Conservation (phyloP, 2,888 invertebrate species). For the Drepana falcataria region DNA sequence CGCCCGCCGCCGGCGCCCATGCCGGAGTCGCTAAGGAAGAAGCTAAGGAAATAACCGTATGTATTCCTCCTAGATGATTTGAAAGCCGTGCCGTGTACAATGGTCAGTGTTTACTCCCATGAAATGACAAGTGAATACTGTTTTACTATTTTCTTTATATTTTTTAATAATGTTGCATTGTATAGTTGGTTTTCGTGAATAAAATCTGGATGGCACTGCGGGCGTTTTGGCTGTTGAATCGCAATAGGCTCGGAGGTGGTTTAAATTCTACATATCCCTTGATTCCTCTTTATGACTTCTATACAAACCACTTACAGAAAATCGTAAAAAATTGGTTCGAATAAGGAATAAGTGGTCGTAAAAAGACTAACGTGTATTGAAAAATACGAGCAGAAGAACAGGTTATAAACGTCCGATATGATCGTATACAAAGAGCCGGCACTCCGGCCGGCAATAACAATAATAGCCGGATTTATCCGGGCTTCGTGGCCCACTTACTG, state of each 20-base stretch:
- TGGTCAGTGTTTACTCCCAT: background rate
- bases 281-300: background rate
- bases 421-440: conserved; percentile 46
- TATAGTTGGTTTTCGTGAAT: background rate
- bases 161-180: background rate
- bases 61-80: background rate
- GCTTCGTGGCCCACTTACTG: conserved; percentile 58
- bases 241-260: background rate
- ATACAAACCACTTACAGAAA: background rate
- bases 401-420: conserved; percentile 35
- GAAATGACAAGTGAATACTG: background rate
- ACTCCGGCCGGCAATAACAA: conserved; percentile 51
- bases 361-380: conserved; percentile 22
- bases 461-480: conserved; percentile 59
- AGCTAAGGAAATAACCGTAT: conserved; percentile 23
- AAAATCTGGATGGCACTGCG: background rate
- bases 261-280: background rate
- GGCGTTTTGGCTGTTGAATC: background rate
- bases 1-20: conserved; percentile 90
- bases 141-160: background rate
- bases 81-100: background rate
- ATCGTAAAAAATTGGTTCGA: background rate
- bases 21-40: conserved; percentile 79
- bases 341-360: background rate
- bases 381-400: conserved; percentile 40